Conservation (phyloP, 2,888 invertebrate species). For the Leptinotarsa rubiginosa region DNA sequence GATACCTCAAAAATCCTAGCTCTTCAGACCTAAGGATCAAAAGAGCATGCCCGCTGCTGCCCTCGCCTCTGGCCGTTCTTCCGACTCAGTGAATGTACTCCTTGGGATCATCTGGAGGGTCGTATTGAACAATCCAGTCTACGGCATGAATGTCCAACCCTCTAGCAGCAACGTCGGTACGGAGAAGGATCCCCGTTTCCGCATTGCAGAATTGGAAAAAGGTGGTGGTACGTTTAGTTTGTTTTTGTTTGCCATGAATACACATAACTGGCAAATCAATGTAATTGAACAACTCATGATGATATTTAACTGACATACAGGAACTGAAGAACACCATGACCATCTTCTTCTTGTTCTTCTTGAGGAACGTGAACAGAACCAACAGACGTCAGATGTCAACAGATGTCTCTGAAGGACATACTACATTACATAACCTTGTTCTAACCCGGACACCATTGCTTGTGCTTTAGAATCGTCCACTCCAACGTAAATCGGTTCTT, state of each 20-base stretch:
- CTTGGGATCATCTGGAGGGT: constrained; percentile 99
- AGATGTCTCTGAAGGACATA: constrained; percentile 96
- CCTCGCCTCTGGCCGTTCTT: constrained; percentile 95
- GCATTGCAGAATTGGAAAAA: constrained; percentile 99
- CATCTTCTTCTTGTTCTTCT: constrained; percentile 94
- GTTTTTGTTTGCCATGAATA: constrained; percentile 99
- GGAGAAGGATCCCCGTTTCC: constrained; percentile 89
- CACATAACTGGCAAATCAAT: constrained; percentile 95
- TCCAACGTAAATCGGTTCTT: constrained; percentile 93
- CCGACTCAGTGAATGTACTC: constrained; percentile 97
- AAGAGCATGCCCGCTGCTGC: constrained; percentile 92
- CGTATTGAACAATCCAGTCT: constrained; percentile 99
- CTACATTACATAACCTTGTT: constrained; percentile 94
- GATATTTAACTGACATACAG: constrained; percentile 96
- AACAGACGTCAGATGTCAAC: constrained; percentile 92
- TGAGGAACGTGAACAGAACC: constrained; percentile 96
- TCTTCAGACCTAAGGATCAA: constrained; percentile 95
- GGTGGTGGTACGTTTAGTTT: constrained; percentile 94
- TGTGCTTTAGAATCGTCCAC: constrained; percentile 89
- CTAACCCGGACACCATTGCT: constrained; percentile 85
- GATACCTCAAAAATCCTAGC: constrained; percentile 91
- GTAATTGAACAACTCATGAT: constrained; percentile 95
- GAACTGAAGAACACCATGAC: constrained; percentile 98
- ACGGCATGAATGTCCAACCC: constrained; percentile 97
- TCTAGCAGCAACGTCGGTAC: constrained; percentile 98